phyloP scores from a whole-genome alignment of 1,140 invertebrate species.

The Aplysia californica region DNA sequence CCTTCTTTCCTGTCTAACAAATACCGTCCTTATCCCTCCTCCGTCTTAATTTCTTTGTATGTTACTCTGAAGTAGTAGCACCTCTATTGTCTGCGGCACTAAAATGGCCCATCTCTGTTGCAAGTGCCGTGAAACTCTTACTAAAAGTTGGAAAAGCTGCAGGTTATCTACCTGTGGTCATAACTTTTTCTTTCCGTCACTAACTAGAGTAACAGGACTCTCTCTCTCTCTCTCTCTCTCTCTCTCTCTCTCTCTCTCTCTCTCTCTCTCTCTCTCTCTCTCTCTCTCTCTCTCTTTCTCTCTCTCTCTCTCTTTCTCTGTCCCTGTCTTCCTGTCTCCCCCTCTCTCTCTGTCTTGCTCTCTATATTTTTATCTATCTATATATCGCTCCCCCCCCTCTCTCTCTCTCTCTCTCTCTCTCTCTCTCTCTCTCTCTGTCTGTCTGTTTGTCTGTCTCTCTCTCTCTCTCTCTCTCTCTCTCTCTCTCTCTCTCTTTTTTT shows the following conservation, averaged over 20 bases:
- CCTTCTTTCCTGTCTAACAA: no score
- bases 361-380: no score
- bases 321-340: constrained; percentile 1
- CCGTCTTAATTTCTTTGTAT: no score
- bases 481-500: no score
- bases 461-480: no score
- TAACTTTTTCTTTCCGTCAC: background rate
- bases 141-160: no score
- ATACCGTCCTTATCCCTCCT: no score
- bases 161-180: background rate
- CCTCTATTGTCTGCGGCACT: background rate
- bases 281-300: constrained; percentile 19
- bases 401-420: constrained; percentile 17
- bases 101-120: background rate
- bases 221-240: background rate
- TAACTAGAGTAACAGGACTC: background rate
- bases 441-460: no score
- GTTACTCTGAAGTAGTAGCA: background rate
- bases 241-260: constrained; percentile 8
- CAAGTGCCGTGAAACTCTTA: no score
- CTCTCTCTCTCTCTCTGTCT: no score
- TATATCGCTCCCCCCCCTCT: background rate
- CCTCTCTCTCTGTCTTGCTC: no score
- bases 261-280: constrained; percentile 27
- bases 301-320: constrained; percentile 11